Conservation (phyloP, 1,140 invertebrate species). For the Conopomorpha cramerella region DNA sequence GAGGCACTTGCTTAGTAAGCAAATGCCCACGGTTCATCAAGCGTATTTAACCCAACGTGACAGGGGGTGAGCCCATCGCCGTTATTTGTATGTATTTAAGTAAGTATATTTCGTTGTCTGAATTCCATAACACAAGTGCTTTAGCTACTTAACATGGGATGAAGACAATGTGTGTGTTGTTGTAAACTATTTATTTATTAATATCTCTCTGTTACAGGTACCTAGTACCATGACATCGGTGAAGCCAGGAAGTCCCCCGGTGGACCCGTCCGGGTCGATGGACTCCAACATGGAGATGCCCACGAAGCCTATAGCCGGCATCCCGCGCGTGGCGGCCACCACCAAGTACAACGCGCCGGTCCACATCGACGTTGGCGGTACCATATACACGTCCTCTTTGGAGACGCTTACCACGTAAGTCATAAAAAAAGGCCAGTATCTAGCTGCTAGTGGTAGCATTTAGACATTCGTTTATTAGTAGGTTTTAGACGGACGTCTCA, state of each 20-base stretch:
- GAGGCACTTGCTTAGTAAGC: too few relatives aligned
- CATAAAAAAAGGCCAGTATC: too few relatives aligned
- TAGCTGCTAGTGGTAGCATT: too few relatives aligned
- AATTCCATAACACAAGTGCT: too few relatives aligned
- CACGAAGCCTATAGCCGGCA: slow-evolving; percentile 62
- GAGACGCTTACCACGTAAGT: slow-evolving; percentile 95
- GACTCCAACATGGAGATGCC: slow-evolving; percentile 7
- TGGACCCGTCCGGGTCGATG: slow-evolving; percentile 10
- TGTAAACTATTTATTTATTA: neutral
- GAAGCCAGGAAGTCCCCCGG: slow-evolving; percentile 15
- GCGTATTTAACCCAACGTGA: too few relatives aligned
- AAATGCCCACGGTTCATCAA: too few relatives aligned
- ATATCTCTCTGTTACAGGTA: slow-evolving; percentile 1
- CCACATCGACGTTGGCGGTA: slow-evolving; percentile 96
- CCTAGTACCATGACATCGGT: slow-evolving; percentile 10
- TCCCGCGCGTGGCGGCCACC: slow-evolving; percentile 90
- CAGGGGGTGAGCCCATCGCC: too few relatives aligned
- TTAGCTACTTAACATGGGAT: too few relatives aligned
- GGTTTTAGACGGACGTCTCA: too few relatives aligned
- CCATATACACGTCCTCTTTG: slow-evolving; percentile 94
- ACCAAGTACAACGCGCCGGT: slow-evolving; percentile 93
- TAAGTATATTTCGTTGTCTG: neutral
- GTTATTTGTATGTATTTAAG: too few relatives aligned
- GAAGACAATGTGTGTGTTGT: neutral
- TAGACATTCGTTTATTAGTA: too few relatives aligned